Percentiles rank a stretch among this genome's conserved stretches.
These are phyloP conservation scores for Echinarachnius parma DNA, from an alignment of 53 echinoderm and acorn worm genomes.

Conservation along the genomic window DNA sequence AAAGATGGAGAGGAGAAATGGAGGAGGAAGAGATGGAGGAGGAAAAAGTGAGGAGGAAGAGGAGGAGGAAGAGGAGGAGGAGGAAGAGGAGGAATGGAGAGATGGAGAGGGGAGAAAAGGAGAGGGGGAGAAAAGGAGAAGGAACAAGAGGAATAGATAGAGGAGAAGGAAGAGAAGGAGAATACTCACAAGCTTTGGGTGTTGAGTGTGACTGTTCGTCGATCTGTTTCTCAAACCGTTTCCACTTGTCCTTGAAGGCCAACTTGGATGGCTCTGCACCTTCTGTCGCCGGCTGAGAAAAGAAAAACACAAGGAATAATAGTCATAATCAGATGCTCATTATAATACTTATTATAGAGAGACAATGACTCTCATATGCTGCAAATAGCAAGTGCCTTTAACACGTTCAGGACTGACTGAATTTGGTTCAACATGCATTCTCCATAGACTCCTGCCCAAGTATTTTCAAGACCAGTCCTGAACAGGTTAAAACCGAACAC, in stretches of 20 bases:
- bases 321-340: too few relatives aligned
- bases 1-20: too few relatives aligned
- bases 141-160: background rate
- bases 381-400: too few relatives aligned
- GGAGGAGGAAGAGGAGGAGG: background rate
- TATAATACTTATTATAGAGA: too few relatives aligned
- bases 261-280: slow-evolving; percentile 65
- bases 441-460: too few relatives aligned
- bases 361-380: too few relatives aligned
- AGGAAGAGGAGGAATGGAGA: background rate
- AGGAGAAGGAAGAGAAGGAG: background rate
- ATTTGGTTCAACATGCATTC: too few relatives aligned
- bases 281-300: slow-evolving; percentile 32
- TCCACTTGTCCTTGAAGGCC: slow-evolving; percentile 96
- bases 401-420: too few relatives aligned
- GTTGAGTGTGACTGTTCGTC: slow-evolving; percentile 88
- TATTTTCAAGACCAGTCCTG: too few relatives aligned
- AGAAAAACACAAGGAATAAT: too few relatives aligned
- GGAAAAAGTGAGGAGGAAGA: background rate
- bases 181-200: slow-evolving; percentile 78
- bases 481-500: too few relatives aligned
- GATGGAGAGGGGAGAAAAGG: background rate
- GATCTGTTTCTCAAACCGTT: slow-evolving; percentile 84
- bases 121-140: background rate
- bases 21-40: too few relatives aligned